Evolutionary conservation across 2,113 vertebrate genomes (phyloP).

Genomic region (Acrocephalus arundinaceus): DNA sequence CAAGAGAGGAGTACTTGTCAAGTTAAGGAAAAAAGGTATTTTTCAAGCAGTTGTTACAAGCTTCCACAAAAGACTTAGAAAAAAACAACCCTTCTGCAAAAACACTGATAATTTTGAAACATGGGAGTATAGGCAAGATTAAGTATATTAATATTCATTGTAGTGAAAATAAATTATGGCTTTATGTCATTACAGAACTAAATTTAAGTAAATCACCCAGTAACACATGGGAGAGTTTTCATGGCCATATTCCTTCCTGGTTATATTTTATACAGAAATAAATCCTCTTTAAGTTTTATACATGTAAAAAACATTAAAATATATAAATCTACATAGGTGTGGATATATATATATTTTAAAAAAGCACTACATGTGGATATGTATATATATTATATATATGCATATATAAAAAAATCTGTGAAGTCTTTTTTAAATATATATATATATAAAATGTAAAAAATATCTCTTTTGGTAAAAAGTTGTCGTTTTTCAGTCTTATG

Average conservation of each 20-base stretch:
- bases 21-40: not conserved
- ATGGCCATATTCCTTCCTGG: not conserved
- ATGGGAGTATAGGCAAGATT: not conserved
- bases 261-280: not conserved
- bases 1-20: not conserved
- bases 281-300: not conserved
- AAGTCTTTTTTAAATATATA: rapidly evolving
- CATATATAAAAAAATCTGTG: not conserved
- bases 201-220: not conserved
- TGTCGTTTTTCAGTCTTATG: not conserved
- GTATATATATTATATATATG: no score
- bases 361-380: no score
- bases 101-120: not conserved
- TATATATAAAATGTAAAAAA: not conserved
- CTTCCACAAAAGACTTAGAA: not conserved
- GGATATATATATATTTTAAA: rapidly evolving
- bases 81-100: not conserved
- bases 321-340: not conserved
- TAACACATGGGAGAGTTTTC: not conserved
- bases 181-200: not conserved
- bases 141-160: not conserved
- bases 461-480: not conserved
- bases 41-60: not conserved
- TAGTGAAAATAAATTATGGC: not conserved
- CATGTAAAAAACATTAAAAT: not conserved